Evolutionary conservation across 1,140 invertebrate species (phyloP).

Genomic region (Drosophila lini): DNA sequence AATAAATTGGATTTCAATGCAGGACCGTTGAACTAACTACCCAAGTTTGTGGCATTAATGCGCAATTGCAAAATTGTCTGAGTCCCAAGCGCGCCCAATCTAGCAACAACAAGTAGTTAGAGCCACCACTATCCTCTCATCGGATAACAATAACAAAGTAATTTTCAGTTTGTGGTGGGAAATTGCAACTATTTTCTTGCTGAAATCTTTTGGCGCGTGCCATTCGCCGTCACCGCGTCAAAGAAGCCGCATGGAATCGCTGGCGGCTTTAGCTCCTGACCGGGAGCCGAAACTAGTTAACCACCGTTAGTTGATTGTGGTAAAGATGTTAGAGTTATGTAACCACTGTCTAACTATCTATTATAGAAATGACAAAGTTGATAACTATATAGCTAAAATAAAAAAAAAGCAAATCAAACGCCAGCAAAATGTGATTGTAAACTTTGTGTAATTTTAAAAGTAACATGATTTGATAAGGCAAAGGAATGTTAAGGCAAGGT

Average conservation of each 20-base stretch:
- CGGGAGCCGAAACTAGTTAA: conserved; percentile 14
- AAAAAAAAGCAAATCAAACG: neutral
- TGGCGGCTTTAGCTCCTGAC: conserved; percentile 13
- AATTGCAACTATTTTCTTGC: conserved; percentile 26
- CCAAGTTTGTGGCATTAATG: conserved; percentile 58
- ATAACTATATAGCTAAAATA: neutral
- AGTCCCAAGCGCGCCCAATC: conserved; percentile 30
- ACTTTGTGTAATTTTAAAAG: conserved; percentile 14
- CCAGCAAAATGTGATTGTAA: neutral
- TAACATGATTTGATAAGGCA: conserved; percentile 21
- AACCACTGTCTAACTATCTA: neutral
- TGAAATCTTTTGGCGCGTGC: conserved; percentile 57
- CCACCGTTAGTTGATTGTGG: neutral
- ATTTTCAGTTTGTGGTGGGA: conserved; percentile 43
- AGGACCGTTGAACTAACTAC: conserved; percentile 61
- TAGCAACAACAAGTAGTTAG: conserved; percentile 30
- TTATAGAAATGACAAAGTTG: neutral
- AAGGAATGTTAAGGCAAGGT: conserved; percentile 19
- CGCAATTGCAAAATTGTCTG: conserved; percentile 71
- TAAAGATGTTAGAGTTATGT: conserved; percentile 1
- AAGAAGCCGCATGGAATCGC: conserved; percentile 44
- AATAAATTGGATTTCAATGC: conserved; percentile 68
- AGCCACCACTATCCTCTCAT: conserved; percentile 8
- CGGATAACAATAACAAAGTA: conserved; percentile 42
- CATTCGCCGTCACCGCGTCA: conserved; percentile 39